phyloP scores from a whole-genome alignment of 2,888 invertebrate species.

The Stenolophus ochropezus region DNA sequence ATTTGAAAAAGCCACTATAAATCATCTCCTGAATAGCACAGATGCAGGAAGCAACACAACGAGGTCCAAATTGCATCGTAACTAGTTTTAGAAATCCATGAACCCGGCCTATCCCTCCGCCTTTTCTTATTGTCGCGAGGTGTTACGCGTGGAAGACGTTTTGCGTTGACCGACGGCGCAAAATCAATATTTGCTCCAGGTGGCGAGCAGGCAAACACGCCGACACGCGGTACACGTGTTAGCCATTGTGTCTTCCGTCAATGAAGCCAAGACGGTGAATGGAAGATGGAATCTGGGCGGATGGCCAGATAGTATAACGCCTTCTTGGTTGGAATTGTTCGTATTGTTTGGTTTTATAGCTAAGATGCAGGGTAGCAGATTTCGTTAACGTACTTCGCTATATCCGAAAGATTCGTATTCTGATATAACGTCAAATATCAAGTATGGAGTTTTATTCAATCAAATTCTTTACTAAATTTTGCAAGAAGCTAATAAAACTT shows the following conservation, averaged over 20 bases:
- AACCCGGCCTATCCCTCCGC: background rate
- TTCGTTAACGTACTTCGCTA: no score
- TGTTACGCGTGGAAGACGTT: slow-evolving; percentile 30
- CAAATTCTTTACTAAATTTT: no score
- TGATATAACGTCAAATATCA: no score
- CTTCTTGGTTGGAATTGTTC: background rate
- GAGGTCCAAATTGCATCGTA: slow-evolving; percentile 32
- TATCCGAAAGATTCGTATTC: no score
- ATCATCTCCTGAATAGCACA: background rate
- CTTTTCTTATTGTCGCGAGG: background rate
- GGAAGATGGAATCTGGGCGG: background rate
- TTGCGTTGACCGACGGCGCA: slow-evolving; percentile 59
- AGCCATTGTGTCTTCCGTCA: slow-evolving; percentile 1
- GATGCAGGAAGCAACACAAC: background rate
- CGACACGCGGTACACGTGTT: slow-evolving; percentile 32
- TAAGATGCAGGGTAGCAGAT: no score
- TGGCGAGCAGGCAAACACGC: background rate
- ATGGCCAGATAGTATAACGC: background rate
- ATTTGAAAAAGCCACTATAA: background rate
- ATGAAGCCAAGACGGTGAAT: slow-evolving; percentile 8
- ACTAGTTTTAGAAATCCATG: slow-evolving; percentile 23
- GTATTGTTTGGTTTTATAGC: background rate
- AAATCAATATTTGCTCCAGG: slow-evolving; percentile 67
- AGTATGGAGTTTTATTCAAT: no score
- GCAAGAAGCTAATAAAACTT: no score